Evolutionary conservation across 1,140 invertebrate species (phyloP).

Genomic region (Maconellicoccus hirsutus): DNA sequence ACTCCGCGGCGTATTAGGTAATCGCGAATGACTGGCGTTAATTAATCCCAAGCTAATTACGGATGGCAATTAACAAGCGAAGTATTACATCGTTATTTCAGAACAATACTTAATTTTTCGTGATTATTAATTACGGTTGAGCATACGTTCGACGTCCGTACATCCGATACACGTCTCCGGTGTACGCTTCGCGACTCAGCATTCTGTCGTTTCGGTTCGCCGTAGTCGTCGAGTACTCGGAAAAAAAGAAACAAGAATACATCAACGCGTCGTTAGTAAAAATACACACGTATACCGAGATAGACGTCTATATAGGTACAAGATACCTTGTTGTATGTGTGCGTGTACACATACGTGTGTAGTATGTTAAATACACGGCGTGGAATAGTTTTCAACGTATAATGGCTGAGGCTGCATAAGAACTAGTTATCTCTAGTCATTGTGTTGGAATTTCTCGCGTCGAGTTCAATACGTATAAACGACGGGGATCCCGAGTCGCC

Average conservation of each 20-base stretch:
- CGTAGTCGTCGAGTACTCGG: too few relatives aligned
- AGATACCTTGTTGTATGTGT: too few relatives aligned
- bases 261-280: too few relatives aligned
- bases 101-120: neutral
- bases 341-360: too few relatives aligned
- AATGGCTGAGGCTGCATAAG: neutral
- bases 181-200: too few relatives aligned
- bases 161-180: too few relatives aligned
- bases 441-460: neutral
- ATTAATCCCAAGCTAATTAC: neutral
- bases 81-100: neutral
- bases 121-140: neutral
- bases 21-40: neutral
- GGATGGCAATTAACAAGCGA: neutral
- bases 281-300: too few relatives aligned
- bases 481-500: neutral
- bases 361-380: too few relatives aligned
- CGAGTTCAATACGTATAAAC: neutral
- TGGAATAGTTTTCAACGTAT: neutral
- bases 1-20: neutral
- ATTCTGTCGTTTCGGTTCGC: too few relatives aligned
- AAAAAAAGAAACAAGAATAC: too few relatives aligned
- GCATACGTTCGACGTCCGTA: neutral
- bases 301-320: too few relatives aligned
- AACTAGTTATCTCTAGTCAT: neutral